Conservation (phyloP, 2,113 vertebrate species). For the Lasiurus cinereus region DNA sequence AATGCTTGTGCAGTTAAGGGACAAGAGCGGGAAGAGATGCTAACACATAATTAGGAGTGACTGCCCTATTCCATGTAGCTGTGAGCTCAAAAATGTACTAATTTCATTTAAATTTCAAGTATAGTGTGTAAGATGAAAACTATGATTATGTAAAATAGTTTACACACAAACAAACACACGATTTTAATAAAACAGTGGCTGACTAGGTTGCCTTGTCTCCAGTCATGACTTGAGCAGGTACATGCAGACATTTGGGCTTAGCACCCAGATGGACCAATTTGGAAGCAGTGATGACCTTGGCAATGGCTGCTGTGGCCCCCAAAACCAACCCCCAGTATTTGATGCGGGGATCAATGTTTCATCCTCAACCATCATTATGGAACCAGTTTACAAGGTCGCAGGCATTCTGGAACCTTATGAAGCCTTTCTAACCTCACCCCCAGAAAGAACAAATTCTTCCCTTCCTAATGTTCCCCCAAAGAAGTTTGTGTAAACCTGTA, state of each 20-base stretch:
- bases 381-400: conserved; percentile 11
- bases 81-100: not conserved
- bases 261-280: not conserved
- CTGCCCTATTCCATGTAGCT: not conserved
- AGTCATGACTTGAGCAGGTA: conserved; percentile 19
- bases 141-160: conserved; percentile 29
- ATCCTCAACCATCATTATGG: not conserved
- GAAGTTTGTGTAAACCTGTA: conserved; percentile 16
- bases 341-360: not conserved
- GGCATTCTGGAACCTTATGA: conserved; percentile 53
- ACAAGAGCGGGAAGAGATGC: conserved; percentile 14
- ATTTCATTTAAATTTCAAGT: conserved; percentile 47
- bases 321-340: not conserved
- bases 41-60: conserved; percentile 20
- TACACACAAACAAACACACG: not conserved
- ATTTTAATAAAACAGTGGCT: conserved; percentile 56
- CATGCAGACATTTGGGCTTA: conserved; percentile 40
- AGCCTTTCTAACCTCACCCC: not conserved
- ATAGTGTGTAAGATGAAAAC: not conserved
- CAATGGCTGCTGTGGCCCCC: not conserved
- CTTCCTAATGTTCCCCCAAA: not conserved
- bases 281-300: conserved; percentile 7
- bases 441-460: conserved; percentile 33
- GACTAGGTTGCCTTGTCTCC: conserved; percentile 56
- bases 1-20: not conserved